These are phyloP conservation scores for Avahi laniger DNA, from an alignment of 2,797 vertebrate genomes.

Conservation along the genomic window DNA sequence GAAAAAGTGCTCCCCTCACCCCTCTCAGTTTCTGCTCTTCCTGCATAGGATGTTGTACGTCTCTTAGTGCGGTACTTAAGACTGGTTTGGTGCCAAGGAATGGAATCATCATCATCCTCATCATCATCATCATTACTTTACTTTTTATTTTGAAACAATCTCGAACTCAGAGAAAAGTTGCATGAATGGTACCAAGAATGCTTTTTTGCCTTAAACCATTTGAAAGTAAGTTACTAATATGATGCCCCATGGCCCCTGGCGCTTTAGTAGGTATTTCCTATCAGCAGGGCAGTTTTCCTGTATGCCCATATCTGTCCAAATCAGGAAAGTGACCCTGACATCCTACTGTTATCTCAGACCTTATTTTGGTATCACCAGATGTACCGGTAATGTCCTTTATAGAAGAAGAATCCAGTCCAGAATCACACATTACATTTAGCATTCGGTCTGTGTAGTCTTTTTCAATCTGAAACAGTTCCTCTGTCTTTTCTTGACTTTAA, in stretches of 20 bases:
- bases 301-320: background rate
- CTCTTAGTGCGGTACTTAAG: background rate
- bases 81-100: background rate
- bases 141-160: background rate
- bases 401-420: background rate
- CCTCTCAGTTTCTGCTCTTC: background rate
- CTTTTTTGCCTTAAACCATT: background rate
- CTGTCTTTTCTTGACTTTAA: background rate
- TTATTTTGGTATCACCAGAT: background rate
- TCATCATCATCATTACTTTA: background rate
- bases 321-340: background rate
- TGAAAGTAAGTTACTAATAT: background rate
- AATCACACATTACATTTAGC: background rate
- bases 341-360: background rate
- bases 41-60: background rate
- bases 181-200: background rate
- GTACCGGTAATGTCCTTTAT: background rate
- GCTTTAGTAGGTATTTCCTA: background rate
- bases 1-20: background rate
- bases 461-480: background rate
- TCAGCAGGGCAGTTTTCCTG: background rate
- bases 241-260: no score
- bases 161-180: background rate
- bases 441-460: background rate
- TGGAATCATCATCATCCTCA: background rate